phyloP scores from a whole-genome alignment of 2,888 invertebrate species.

The Dusona sp. region DNA sequence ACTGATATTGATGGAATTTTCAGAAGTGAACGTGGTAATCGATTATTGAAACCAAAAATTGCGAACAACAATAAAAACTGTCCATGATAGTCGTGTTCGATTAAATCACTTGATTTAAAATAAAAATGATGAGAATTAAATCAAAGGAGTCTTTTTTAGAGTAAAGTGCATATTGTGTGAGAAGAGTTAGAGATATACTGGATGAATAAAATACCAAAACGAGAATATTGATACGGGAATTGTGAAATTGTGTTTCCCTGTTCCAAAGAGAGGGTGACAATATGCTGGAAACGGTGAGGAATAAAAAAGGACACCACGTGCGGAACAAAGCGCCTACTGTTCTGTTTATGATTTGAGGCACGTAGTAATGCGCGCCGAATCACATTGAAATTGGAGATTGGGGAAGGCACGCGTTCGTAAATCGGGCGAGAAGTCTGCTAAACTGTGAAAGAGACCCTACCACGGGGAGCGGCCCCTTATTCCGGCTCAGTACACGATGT shows the following conservation, averaged over 20 bases:
- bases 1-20: neutral
- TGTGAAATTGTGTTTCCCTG: neutral
- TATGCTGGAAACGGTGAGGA: conserved; percentile 32
- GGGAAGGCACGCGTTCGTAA: conserved; percentile 75
- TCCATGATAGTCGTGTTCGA: neutral
- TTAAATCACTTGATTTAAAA: neutral
- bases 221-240: conserved; percentile 11
- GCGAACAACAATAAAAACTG: neutral
- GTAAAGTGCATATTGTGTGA: neutral
- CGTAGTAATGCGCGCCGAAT: conserved; percentile 78
- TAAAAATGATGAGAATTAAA: neutral
- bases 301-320: conserved; percentile 77
- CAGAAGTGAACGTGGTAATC: neutral
- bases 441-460: conserved; percentile 73
- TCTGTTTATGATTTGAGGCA: conserved; percentile 83
- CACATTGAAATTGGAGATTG: conserved; percentile 83
- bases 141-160: neutral
- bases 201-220: neutral
- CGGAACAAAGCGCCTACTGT: conserved; percentile 72
- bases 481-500: conserved; percentile 10
- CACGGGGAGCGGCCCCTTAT: neutral
- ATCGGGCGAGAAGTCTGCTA: conserved; percentile 76
- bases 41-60: neutral
- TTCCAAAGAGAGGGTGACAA: conserved; percentile 39
- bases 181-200: neutral